Percentiles rank a stretch among this genome's conserved stretches.
Evolutionary conservation across 2,797 vertebrate species (phyloP).

Genomic region (Cetoscarus ocellatus): DNA sequence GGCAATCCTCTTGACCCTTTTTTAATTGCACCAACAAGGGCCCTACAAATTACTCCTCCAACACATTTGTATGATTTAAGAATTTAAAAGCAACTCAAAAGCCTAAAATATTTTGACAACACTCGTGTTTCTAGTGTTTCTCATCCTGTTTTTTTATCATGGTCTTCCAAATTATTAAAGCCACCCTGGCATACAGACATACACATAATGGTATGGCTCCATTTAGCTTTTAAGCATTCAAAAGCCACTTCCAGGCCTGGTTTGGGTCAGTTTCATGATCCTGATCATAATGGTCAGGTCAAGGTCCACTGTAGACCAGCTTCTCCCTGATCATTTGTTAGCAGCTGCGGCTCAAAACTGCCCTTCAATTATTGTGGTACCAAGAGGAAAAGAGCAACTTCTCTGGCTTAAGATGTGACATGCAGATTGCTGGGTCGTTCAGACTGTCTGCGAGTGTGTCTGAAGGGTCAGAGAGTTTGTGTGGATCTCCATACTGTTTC

Average conservation of each 20-base stretch:
- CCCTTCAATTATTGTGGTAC: slow-evolving; percentile 80
- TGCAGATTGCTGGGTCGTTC: slow-evolving; percentile 57
- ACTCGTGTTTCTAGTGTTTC: too few species aligned
- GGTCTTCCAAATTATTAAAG: too few species aligned
- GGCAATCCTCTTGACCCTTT: too few species aligned
- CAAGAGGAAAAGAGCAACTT: slow-evolving; percentile 45
- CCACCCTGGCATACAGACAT: too few species aligned
- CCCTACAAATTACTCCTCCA: too few species aligned
- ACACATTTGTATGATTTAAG: too few species aligned
- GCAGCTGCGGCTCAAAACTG: slow-evolving; percentile 61
- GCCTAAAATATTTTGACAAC: too few species aligned
- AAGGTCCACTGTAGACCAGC: slow-evolving; percentile 56
- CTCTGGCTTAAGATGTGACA: slow-evolving; percentile 57
- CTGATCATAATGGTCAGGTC: slow-evolving; percentile 66
- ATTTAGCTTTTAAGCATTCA: slow-evolving; percentile 8
- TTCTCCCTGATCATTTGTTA: slow-evolving; percentile 67
- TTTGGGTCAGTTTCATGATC: slow-evolving; percentile 66
- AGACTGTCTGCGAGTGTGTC: slow-evolving; percentile 25
- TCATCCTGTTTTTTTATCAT: too few species aligned
- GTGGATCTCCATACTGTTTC: slow-evolving; percentile 20
- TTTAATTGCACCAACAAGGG: too few species aligned
- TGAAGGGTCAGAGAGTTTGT: slow-evolving; percentile 57
- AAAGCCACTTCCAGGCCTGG: slow-evolving; percentile 29
- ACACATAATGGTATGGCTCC: too few species aligned
- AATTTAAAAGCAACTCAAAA: too few species aligned